Conservation (phyloP, 2,113 vertebrate genomes). For the Cinclus cinclus region DNA sequence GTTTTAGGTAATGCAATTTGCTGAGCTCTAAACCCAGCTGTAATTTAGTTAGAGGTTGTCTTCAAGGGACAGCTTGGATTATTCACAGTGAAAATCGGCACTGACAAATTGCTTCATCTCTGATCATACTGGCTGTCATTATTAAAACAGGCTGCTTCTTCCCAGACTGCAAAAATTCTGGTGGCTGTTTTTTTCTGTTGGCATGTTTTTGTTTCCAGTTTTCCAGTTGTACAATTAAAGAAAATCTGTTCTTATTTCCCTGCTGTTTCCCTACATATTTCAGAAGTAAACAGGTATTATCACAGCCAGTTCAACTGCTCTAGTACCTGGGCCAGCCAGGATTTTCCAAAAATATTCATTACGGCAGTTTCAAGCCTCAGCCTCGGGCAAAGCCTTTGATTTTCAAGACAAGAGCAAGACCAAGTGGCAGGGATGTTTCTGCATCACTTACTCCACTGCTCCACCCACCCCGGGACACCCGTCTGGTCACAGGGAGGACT, state of each 20-base stretch:
- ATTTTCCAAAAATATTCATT: background rate
- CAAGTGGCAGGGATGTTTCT: background rate
- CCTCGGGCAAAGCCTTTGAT: background rate
- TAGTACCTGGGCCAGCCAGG: background rate
- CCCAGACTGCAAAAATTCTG: background rate
- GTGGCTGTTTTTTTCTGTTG: background rate
- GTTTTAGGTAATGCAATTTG: slow-evolving; percentile 26
- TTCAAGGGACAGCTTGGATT: slow-evolving; percentile 18
- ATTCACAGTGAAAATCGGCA: background rate
- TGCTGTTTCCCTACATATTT: background rate
- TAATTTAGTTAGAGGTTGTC: slow-evolving; percentile 30
- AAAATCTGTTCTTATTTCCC: background rate
- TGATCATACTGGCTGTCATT: background rate
- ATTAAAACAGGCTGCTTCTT: slow-evolving; percentile 2
- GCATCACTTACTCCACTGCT: background rate
- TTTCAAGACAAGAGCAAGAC: background rate
- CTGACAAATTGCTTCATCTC: background rate
- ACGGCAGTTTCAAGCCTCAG: background rate
- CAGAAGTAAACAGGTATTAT: background rate
- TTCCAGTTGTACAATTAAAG: background rate
- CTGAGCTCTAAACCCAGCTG: slow-evolving; percentile 5
- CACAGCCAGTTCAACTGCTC: background rate
- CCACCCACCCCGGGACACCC: background rate
- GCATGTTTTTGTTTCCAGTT: background rate
- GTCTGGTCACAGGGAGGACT: background rate